Evolutionary conservation across 2,113 vertebrate species (phyloP).

Genomic region (Forbesichthys papilliferus): DNA sequence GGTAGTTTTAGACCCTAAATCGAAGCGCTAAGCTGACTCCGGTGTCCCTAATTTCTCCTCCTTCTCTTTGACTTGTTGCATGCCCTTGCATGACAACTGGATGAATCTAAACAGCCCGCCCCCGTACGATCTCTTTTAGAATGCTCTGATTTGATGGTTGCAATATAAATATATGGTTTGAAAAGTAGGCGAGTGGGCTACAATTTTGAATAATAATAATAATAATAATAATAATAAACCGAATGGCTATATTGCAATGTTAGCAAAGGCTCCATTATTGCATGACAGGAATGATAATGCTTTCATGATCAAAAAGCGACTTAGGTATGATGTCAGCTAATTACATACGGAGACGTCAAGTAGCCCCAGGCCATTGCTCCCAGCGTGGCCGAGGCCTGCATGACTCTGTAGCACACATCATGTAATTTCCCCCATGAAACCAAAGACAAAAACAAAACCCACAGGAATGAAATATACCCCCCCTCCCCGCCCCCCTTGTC

Average conservation of each 20-base stretch:
- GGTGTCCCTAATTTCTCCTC: slow-evolving; percentile 67
- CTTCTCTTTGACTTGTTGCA: slow-evolving; percentile 75
- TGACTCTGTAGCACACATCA: slow-evolving; percentile 68
- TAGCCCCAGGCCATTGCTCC: slow-evolving; percentile 64
- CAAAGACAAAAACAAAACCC: slow-evolving; percentile 42
- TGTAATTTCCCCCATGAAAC: slow-evolving; percentile 49
- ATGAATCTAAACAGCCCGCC: slow-evolving; percentile 61
- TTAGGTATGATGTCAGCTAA: slow-evolving; percentile 59
- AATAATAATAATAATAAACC: slow-evolving; percentile 28
- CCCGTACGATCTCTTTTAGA: slow-evolving; percentile 25
- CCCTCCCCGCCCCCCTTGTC: background rate
- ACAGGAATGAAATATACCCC: slow-evolving; percentile 39
- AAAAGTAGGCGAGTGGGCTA: slow-evolving; percentile 53
- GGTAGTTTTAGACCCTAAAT: slow-evolving; percentile 59
- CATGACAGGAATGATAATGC: slow-evolving; percentile 66
- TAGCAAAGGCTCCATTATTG: slow-evolving; percentile 70
- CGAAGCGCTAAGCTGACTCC: slow-evolving; percentile 70
- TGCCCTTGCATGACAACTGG: slow-evolving; percentile 72
- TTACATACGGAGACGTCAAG: slow-evolving; percentile 61
- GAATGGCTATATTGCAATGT: slow-evolving; percentile 73
- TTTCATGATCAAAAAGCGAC: slow-evolving; percentile 66
- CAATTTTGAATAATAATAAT: slow-evolving; percentile 47
- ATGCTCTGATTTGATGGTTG: slow-evolving; percentile 69
- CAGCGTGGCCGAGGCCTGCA: slow-evolving; percentile 71
- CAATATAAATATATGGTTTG: slow-evolving; percentile 71